Evolutionary conservation across 35 echinoderm and acorn worm species (phyloP).

Genomic region (Acanthaster planci): DNA sequence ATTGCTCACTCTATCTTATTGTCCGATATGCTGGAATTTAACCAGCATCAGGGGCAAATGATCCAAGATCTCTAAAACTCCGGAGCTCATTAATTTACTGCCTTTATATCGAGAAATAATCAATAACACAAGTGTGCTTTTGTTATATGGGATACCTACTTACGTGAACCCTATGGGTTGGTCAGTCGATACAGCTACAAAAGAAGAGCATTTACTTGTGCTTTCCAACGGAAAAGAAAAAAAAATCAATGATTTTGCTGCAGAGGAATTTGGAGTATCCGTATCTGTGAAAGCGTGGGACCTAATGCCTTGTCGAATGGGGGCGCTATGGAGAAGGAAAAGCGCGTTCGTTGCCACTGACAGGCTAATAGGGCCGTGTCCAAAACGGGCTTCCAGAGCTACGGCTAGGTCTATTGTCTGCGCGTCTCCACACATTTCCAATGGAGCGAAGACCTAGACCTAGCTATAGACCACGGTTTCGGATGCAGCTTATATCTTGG

Average conservation of each 20-base stretch:
- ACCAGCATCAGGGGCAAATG: not conserved
- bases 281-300: not conserved
- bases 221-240: not conserved
- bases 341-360: too few species aligned
- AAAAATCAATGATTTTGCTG: conserved; percentile 11
- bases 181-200: not conserved
- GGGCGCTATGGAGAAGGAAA: not conserved
- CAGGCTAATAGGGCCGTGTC: too few species aligned
- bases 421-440: too few species aligned
- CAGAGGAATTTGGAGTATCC: not conserved
- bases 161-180: not conserved
- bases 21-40: not conserved
- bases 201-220: not conserved
- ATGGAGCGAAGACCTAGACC: too few species aligned
- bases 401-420: too few species aligned
- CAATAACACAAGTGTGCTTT: not conserved
- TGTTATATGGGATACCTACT: not conserved
- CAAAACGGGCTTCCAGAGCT: too few species aligned
- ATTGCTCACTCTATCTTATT: not conserved
- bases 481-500: not conserved
- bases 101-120: conserved; percentile 1
- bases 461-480: not conserved
- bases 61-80: not conserved
- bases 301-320: not conserved
- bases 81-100: not conserved